phyloP scores from a whole-genome alignment of 2,888 invertebrate species.

The Lobophora halterata region DNA sequence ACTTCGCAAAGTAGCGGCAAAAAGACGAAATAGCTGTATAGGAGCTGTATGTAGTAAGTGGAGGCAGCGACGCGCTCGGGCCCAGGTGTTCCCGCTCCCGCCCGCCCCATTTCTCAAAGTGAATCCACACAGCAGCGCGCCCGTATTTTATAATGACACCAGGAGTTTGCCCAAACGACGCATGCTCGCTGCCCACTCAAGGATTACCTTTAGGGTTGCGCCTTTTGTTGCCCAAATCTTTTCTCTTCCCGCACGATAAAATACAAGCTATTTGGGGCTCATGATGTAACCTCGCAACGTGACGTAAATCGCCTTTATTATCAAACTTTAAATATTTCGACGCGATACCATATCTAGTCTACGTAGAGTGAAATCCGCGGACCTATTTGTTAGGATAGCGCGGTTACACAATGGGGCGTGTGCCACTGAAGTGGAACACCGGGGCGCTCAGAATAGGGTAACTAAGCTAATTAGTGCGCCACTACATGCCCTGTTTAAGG shows the following conservation, averaged over 20 bases:
- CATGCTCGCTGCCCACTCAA: conserved; percentile 71
- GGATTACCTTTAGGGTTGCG: conserved; percentile 62
- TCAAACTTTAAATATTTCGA: conserved; percentile 15
- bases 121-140: conserved; percentile 64
- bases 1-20: conserved; percentile 46
- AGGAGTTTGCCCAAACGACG: conserved; percentile 67
- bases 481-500: conserved; percentile 48
- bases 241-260: conserved; percentile 35
- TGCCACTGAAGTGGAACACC: conserved; percentile 18
- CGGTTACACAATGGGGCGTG: conserved; percentile 13
- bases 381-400: conserved; percentile 14
- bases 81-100: conserved; percentile 64
- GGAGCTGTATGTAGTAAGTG: conserved; percentile 38
- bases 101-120: conserved; percentile 77
- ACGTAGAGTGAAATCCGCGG: conserved; percentile 7
- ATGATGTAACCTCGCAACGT: conserved; percentile 18
- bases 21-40: conserved; percentile 43
- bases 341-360: too few relatives aligned
- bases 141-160: conserved; percentile 77
- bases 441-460: conserved; percentile 31
- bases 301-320: conserved; percentile 24
- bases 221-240: conserved; percentile 45
- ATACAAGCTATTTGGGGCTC: conserved; percentile 26
- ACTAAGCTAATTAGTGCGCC: conserved; percentile 52
- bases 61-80: conserved; percentile 40